Base-by-base conservation (phyloP, 2,113 vertebrate species). In the Corythaeola cristata region DNA sequence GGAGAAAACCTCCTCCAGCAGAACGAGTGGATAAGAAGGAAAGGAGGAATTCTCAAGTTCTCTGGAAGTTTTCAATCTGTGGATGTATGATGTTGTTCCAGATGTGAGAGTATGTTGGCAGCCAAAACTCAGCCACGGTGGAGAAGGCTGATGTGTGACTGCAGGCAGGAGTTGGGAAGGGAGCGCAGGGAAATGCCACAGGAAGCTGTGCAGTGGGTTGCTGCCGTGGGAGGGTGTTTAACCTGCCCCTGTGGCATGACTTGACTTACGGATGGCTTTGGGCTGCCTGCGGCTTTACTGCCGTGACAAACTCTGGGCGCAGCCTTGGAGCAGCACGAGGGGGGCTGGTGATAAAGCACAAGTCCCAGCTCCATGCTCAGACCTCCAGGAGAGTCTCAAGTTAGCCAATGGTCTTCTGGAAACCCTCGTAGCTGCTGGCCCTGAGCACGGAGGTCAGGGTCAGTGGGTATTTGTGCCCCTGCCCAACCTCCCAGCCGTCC, bases 121-220 rank as follows among this genome's bases (percentile, higher is more conserved):
- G 22, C 41, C 35, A 35, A 49, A 75, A 58, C 49, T 64, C 45
- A 9, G 18, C 22, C 22, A 39, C 50, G 41, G 27, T 37, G 75
- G 49, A 39, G 30, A 41, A 44, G n/a, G 19, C 44, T 63, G 77
- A 9, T 13, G 15, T 15, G 78, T 37, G 62, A n/a, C n/a, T 1
- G 0, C 66, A 56, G 49, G 44, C 56, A 52, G 78, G 72, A 39
- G 49, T 1, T 81, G 37, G 67, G 53, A n/a, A 32, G 15, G 45
- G 73, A 71, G 26, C 30, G 14, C 0, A 0, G 39, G 63, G 74
- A 49, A 2, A 8, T n/a, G 15, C 9, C 16, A 44, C 2, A 15
- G 30, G 58, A 33, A 41, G 60, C 67, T 2, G 3, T 1, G 8
- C 64, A 63, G 76, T 41, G 53, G 78, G 60, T 71, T 26, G 63